Evolutionary conservation across 2,113 vertebrate species (phyloP).

Genomic region (Poicephalus meyeri): DNA sequence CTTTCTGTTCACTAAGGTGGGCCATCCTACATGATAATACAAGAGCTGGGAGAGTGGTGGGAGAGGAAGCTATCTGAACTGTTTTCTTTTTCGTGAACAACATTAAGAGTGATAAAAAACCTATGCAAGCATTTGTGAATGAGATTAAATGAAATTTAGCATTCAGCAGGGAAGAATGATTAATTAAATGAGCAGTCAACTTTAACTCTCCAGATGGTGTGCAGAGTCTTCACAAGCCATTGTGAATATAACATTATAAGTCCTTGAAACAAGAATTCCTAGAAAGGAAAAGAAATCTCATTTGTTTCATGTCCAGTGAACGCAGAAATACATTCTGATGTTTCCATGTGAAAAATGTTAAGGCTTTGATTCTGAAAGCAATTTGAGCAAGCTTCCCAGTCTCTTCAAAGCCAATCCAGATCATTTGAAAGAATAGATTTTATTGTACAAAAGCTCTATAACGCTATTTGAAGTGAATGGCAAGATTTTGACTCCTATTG

Average conservation of each 20-base stretch:
- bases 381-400: background rate
- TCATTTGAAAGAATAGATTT: background rate
- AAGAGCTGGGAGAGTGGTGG: background rate
- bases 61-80: background rate
- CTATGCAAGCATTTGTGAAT: slow-evolving; percentile 31
- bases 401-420: background rate
- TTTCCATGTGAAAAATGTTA: background rate
- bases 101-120: background rate
- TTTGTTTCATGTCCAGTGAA: background rate
- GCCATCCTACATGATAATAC: background rate
- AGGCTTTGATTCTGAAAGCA: background rate
- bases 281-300: slow-evolving; percentile 59
- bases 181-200: slow-evolving; percentile 27
- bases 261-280: slow-evolving; percentile 73
- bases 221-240: slow-evolving; percentile 37
- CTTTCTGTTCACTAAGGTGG: background rate
- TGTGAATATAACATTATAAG: slow-evolving; percentile 28
- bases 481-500: background rate
- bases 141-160: slow-evolving; percentile 51
- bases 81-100: background rate
- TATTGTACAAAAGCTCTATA: background rate
- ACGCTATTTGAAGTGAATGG: background rate
- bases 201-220: slow-evolving; percentile 49
- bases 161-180: slow-evolving; percentile 62
- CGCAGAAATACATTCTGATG: background rate